Base-by-base conservation (phyloP, 2,888 invertebrate species). In the Catocala nupta region DNA sequence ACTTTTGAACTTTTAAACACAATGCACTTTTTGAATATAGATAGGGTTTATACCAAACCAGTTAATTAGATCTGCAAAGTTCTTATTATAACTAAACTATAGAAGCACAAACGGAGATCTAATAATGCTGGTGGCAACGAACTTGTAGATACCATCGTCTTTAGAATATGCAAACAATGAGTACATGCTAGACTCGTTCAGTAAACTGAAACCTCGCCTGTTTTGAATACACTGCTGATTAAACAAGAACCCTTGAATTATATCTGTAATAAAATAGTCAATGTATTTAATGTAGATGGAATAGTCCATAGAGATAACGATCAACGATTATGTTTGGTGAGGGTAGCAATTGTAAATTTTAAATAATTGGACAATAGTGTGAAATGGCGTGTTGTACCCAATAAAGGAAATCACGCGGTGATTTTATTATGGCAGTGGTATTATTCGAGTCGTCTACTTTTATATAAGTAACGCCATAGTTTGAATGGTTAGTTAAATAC, bases 141-240 rank as follows among this genome's bases (percentile, higher is more conserved):
- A 71, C 61, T 65, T 60, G 6, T 59, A 73, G 80, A 79, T 77
- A 64, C 62, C 58, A 75, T 76, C 78, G 65, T 54, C 59, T 68
- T 68, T 60, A 61, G 71, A 75, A 80, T 81, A 82, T 83, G 81
- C 83, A 84, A 81, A 84, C 84, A 84, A 83, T 82, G 75, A 79
- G 65, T 59, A 72, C 70, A 80, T 72, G 55, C 62, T 61, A 59
- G 51, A 64, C 61, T 63, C 65, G 61, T 77, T 68, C 71, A 56
- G 69, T 71, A 75, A 60, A 75, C 71, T 76, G 71, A 70, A 74
- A 71, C 63, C 68, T 71, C 68, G 65, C 59, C 57, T 57, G 59
- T 74, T 77, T 75, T 71, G 67, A 81, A 81, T 82, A 80, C 82
- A 83, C 65, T 83, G 70, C 80, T 78, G 77, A 81, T 83, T 81